Evolutionary conservation across 1,140 invertebrate genomes (phyloP).

Genomic region (Dufourea novaeangliae): DNA sequence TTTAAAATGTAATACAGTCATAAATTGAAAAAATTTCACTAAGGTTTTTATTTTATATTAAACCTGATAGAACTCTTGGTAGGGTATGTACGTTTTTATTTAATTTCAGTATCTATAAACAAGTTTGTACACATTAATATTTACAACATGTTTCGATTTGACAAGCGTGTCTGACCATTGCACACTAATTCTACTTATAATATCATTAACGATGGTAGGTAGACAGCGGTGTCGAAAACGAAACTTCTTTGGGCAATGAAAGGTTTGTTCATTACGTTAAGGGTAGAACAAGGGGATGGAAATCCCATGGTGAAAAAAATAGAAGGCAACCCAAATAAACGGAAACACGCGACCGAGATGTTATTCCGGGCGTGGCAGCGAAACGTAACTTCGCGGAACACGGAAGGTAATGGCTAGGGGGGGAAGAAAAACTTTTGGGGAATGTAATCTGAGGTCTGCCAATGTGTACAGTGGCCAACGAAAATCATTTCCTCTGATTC

Average conservation of each 20-base stretch:
- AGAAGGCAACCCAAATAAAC: constrained; percentile 63
- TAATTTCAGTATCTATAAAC: too few relatives aligned
- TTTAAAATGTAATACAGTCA: too few relatives aligned
- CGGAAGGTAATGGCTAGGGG: constrained; percentile 25
- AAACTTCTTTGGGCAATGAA: neutral
- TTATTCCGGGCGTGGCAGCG: constrained; percentile 51
- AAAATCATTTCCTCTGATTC: constrained; percentile 9
- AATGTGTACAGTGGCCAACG: constrained; percentile 32
- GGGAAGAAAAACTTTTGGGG: neutral
- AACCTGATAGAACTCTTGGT: too few relatives aligned
- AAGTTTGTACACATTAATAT: too few relatives aligned
- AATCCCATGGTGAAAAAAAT: constrained; percentile 53
- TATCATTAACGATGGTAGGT: neutral
- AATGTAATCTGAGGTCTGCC: constrained; percentile 19
- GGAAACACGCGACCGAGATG: constrained; percentile 66
- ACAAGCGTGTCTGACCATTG: neutral
- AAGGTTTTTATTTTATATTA: too few relatives aligned
- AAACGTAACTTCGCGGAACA: constrained; percentile 46
- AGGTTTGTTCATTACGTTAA: constrained; percentile 34
- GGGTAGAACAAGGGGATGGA: constrained; percentile 29
- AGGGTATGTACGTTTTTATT: too few relatives aligned
- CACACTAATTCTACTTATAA: neutral
- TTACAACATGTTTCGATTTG: too few relatives aligned
- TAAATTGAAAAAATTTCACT: too few relatives aligned
- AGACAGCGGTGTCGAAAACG: neutral